Evolutionary conservation across 2,113 vertebrate genomes (phyloP).

Genomic region (Onychostoma macrolepis): DNA sequence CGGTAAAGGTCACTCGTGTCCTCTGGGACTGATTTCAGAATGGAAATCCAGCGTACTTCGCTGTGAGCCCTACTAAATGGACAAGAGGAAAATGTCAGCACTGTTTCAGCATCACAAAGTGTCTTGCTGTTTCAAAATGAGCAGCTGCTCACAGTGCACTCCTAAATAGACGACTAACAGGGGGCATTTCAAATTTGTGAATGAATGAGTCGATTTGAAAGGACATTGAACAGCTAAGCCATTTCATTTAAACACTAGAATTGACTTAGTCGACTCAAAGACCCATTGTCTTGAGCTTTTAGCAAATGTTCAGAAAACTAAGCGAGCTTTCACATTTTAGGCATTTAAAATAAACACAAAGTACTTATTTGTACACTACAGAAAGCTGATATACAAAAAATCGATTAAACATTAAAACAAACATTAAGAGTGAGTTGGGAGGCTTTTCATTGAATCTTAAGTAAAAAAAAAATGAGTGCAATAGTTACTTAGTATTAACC

Average conservation of each 20-base stretch:
- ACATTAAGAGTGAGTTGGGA: too few relatives aligned
- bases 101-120: conserved; percentile 26
- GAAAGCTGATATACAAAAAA: neutral
- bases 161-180: neutral
- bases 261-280: conserved; percentile 7
- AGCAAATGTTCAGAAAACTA: neutral
- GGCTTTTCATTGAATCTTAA: neutral
- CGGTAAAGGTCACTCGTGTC: neutral
- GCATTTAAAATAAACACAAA: neutral
- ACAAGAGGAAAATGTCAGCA: conserved; percentile 13
- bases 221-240: conserved; percentile 20
- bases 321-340: neutral
- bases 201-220: conserved; percentile 32
- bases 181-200: conserved; percentile 11
- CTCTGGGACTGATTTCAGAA: neutral
- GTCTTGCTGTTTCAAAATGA: conserved; percentile 11
- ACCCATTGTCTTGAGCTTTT: conserved; percentile 25
- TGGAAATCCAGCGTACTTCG: neutral
- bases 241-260: conserved; percentile 2
- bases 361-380: neutral
- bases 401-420: too few relatives aligned
- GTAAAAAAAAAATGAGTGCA: neutral
- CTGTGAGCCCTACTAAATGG: neutral
- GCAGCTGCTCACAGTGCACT: conserved; percentile 27
- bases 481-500: neutral